Evolutionary conservation across 2,888 invertebrate species (phyloP).

Genomic region (Thalpophila matura): DNA sequence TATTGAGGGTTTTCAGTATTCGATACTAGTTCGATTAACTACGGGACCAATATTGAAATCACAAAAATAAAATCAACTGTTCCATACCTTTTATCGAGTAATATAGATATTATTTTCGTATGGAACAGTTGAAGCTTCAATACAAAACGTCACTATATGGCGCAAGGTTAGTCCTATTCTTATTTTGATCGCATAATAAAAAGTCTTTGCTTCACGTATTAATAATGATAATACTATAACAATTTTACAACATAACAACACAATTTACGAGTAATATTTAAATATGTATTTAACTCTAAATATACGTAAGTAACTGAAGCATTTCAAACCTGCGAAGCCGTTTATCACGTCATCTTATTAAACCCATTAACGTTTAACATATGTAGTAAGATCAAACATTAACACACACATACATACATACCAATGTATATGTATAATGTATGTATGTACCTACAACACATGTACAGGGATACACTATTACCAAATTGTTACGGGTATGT

Average conservation of each 20-base stretch:
- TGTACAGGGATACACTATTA: conserved; percentile 25
- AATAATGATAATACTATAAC: no score
- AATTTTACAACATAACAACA: neutral
- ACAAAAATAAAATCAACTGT: no score
- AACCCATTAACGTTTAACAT: conserved; percentile 49
- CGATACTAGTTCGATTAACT: no score
- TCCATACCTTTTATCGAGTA: no score
- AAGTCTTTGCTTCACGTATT: no score
- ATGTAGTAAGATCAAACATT: conserved; percentile 49
- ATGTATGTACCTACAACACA: conserved; percentile 2
- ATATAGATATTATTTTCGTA: no score
- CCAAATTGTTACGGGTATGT: conserved; percentile 17
- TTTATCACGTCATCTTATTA: conserved; percentile 51
- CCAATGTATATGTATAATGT: neutral
- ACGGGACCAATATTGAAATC: no score
- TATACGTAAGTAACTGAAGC: conserved; percentile 17
- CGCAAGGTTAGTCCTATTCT: no score
- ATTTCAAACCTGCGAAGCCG: conserved; percentile 37
- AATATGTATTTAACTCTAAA: neutral
- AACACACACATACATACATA: neutral
- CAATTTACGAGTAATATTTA: neutral
- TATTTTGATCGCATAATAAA: no score
- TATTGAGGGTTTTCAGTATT: no score
- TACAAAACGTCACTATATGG: no score
- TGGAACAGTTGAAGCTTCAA: no score